Evolutionary conservation across 2,888 invertebrate species (phyloP).

Genomic region (Muschampia plurimacula): DNA sequence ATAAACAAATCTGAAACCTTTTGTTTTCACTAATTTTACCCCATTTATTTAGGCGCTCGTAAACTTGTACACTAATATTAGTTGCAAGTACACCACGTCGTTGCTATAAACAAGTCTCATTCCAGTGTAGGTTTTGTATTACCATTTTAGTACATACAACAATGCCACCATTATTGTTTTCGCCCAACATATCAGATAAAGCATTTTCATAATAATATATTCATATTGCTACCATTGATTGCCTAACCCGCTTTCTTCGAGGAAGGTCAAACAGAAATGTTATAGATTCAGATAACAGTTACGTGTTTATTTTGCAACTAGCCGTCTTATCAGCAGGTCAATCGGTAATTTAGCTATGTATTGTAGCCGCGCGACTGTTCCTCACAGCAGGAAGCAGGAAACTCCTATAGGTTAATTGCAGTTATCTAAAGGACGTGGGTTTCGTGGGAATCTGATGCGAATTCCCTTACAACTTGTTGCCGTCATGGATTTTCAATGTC

Average conservation of each 20-base stretch:
- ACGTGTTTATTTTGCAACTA: conserved; percentile 42
- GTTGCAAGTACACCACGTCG: neutral
- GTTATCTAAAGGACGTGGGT: conserved; percentile 36
- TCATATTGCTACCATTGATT: conserved; percentile 23
- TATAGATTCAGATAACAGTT: conserved; percentile 35
- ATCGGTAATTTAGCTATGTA: conserved; percentile 50
- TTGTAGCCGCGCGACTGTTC: conserved; percentile 42
- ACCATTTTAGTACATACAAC: conserved; percentile 7
- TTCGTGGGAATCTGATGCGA: conserved; percentile 25
- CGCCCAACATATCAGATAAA: conserved; percentile 24
- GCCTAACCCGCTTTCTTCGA: conserved; percentile 35
- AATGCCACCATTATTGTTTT: conserved; percentile 7
- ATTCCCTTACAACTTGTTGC: neutral
- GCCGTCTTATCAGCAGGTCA: conserved; percentile 35
- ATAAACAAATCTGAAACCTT: too few species aligned
- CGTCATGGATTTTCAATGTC: neutral
- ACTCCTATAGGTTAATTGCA: conserved; percentile 42
- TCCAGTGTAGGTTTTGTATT: conserved; percentile 11
- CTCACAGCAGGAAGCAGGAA: conserved; percentile 43
- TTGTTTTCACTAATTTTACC: neutral
- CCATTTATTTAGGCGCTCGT: neutral
- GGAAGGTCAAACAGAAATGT: conserved; percentile 34
- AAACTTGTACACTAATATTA: neutral
- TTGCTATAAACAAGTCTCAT: conserved; percentile 4
- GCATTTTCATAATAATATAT: conserved; percentile 31